These are phyloP conservation scores for Orchesella cincta DNA, from an alignment of 1,140 invertebrate species.

Conservation along the genomic window DNA sequence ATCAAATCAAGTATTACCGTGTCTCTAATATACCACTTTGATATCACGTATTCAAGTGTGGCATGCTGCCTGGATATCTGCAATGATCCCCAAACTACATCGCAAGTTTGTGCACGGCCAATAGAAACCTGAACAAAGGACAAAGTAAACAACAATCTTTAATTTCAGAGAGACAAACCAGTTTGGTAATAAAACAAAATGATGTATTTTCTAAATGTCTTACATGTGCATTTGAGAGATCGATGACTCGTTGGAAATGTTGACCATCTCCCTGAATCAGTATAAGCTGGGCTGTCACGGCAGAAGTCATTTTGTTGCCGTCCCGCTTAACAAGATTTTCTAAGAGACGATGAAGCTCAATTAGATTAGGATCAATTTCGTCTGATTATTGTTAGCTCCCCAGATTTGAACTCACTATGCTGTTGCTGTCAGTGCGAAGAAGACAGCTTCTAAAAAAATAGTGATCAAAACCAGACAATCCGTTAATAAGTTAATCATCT, in stretches of 20 bases:
- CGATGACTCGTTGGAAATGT: neutral
- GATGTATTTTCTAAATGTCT: too few species aligned
- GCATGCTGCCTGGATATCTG: conserved; percentile 45
- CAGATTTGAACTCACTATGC: neutral
- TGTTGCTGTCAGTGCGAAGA: neutral
- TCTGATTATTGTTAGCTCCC: neutral
- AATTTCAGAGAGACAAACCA: too few species aligned
- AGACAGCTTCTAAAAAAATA: neutral
- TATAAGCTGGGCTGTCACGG: neutral
- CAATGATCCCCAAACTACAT: conserved; percentile 34
- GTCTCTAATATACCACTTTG: conserved; percentile 43
- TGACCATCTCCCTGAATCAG: neutral
- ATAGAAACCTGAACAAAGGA: conserved; percentile 29
- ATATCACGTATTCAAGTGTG: conserved; percentile 31
- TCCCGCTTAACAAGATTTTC: conserved; percentile 12
- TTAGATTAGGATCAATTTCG: conserved; percentile 19
- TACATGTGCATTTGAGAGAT: neutral
- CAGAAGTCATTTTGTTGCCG: neutral
- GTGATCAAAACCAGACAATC: neutral
- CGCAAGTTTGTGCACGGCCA: conserved; percentile 35
- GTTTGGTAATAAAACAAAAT: too few species aligned
- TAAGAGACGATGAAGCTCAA: neutral
- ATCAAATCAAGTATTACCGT: conserved; percentile 35
- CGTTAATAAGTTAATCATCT: neutral
- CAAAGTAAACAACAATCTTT: neutral